Percentiles rank a stretch among this genome's conserved stretches.
Evolutionary conservation across 2,113 vertebrate species (phyloP).

Genomic region (Meleagris gallopavo): DNA sequence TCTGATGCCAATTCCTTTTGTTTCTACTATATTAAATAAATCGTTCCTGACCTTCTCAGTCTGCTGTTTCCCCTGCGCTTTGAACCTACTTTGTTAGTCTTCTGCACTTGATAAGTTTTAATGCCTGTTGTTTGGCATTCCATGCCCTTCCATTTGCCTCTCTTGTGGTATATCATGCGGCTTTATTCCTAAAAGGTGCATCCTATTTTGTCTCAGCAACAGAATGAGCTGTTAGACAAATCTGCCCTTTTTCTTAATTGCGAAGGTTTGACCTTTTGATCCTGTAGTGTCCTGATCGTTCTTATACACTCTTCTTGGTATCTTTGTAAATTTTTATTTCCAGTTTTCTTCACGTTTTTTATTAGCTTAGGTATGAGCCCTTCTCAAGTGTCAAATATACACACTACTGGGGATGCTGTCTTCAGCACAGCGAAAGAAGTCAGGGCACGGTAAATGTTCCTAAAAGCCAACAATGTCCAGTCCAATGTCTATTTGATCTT

Average conservation of each 20-base stretch:
- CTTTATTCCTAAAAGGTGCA: background rate
- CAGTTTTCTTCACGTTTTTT: constrained; percentile 19
- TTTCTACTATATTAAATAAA: background rate
- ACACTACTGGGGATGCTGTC: background rate
- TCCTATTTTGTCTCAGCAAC: background rate
- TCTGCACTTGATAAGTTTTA: background rate
- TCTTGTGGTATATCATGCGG: background rate
- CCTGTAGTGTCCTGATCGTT: background rate
- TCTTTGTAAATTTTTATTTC: constrained; percentile 32
- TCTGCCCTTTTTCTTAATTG: background rate
- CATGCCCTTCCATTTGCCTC: background rate
- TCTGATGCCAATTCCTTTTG: background rate
- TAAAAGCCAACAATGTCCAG: background rate
- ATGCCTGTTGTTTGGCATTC: background rate
- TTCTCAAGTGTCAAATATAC: background rate
- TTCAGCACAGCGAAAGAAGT: background rate
- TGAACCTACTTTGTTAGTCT: background rate
- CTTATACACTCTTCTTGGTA: background rate
- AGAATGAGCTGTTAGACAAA: background rate
- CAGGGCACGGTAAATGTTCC: background rate
- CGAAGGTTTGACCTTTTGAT: constrained; percentile 11
- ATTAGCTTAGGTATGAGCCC: background rate
- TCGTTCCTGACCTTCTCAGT: background rate
- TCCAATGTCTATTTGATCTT: background rate
- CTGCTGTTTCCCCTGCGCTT: background rate